A percentile compares a stretch with the other conserved stretches of the same genome.
Evolutionary conservation across 2,888 invertebrate species (phyloP).

Genomic region (Drosophila meridiana): DNA sequence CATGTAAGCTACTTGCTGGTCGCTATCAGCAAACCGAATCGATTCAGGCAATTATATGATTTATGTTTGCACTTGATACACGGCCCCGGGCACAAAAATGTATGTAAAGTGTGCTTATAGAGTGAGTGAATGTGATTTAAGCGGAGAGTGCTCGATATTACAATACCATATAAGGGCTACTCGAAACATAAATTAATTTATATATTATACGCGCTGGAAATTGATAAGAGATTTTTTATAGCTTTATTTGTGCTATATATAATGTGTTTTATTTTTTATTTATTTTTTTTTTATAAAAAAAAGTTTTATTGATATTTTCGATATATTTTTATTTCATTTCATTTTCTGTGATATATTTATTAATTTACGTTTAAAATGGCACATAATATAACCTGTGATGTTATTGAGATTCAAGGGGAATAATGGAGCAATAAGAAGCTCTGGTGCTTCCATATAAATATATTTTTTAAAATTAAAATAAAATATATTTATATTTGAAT

Average conservation of each 20-base stretch:
- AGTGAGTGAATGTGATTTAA: neutral
- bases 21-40: constrained; percentile 46
- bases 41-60: constrained; percentile 66
- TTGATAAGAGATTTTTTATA: neutral
- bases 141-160: neutral
- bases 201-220: neutral
- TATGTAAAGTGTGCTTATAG: constrained; percentile 2
- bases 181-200: neutral
- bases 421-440: too few relatives aligned
- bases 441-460: too few relatives aligned
- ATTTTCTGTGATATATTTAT: too few relatives aligned
- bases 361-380: too few relatives aligned
- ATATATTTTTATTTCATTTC: too few relatives aligned
- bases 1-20: constrained; percentile 16
- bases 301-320: too few relatives aligned
- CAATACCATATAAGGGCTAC: neutral
- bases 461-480: too few relatives aligned
- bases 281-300: too few relatives aligned
- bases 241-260: neutral
- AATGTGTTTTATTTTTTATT: neutral
- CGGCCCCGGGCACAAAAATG: constrained; percentile 8
- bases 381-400: too few relatives aligned
- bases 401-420: too few relatives aligned
- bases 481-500: too few relatives aligned
- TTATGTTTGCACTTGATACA: constrained; percentile 63